Evolutionary conservation across 2,888 invertebrate species (phyloP).

Genomic region (Lepas anatifera): DNA sequence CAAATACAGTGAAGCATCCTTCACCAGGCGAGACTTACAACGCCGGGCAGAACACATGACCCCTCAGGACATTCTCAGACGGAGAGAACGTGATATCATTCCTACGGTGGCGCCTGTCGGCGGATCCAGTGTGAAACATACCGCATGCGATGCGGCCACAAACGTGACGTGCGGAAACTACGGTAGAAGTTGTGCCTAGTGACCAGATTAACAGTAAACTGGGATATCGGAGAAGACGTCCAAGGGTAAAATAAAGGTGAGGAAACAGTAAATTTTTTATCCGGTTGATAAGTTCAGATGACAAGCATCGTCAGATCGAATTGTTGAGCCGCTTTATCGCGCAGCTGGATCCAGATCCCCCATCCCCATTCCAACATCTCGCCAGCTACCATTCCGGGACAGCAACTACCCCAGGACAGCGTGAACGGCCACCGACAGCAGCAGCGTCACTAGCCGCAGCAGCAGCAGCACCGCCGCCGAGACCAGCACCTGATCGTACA

Average conservation of each 20-base stretch:
- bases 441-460: neutral
- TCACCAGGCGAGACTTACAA: neutral
- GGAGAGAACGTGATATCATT: neutral
- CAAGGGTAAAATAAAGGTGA: no score
- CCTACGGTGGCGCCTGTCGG: neutral
- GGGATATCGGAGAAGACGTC: neutral
- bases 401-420: neutral
- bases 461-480: neutral
- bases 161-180: no score
- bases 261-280: neutral
- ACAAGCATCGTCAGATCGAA: neutral
- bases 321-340: neutral
- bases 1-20: no score
- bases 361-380: no score
- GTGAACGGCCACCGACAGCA: neutral
- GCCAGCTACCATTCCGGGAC: neutral
- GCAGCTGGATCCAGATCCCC: neutral
- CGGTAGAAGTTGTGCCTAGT: no score
- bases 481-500: neutral
- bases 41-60: conserved; percentile 2
- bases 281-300: neutral
- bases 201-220: no score
- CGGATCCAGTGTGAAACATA: neutral
- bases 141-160: neutral
- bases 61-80: neutral